Conservation (phyloP, 2,113 vertebrate genomes). For the Anhinga anhinga region DNA sequence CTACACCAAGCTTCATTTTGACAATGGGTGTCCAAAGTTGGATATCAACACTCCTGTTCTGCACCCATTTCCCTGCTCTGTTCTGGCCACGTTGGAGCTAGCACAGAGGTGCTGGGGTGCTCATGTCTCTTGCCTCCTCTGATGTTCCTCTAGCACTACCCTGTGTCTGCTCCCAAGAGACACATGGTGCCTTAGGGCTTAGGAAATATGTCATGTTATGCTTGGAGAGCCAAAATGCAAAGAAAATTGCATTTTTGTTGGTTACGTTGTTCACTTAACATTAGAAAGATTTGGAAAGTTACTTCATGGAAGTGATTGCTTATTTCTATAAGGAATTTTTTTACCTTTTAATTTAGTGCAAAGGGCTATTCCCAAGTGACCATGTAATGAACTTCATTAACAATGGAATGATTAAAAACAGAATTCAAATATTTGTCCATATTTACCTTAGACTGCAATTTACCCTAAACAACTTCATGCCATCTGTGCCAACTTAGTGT, state of each 20-base stretch:
- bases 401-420: background rate
- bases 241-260: background rate
- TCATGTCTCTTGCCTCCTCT: background rate
- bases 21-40: background rate
- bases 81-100: rapidly evolving
- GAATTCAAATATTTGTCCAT: background rate
- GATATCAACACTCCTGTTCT: background rate
- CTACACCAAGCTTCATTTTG: background rate
- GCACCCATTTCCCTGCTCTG: background rate
- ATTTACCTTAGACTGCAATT: background rate
- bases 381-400: background rate
- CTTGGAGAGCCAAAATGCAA: background rate
- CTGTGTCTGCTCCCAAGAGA: background rate
- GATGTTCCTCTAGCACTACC: background rate
- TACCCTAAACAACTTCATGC: background rate
- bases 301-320: background rate
- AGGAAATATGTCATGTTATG: background rate
- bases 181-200: background rate
- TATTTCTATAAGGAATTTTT: background rate
- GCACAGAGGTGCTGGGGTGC: background rate
- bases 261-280: background rate
- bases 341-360: background rate
- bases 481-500: background rate
- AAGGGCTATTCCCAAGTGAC: background rate
- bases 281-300: background rate